These are phyloP conservation scores for Philypnodon macrostomus DNA, from an alignment of 2,797 vertebrate species.

Conservation along the genomic window DNA sequence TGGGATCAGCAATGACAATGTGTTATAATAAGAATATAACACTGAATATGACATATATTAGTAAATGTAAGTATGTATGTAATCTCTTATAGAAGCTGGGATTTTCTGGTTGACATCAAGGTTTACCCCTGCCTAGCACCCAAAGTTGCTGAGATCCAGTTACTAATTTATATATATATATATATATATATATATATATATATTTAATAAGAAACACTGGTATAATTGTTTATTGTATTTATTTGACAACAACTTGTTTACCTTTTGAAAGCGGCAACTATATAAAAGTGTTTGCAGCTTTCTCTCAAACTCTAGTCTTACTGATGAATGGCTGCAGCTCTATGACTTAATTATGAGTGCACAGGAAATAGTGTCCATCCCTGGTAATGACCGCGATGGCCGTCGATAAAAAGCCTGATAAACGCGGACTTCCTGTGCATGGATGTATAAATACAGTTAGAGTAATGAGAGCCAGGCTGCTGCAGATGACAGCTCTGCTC, in stretches of 20 bases:
- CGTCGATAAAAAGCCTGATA: slow-evolving; percentile 81
- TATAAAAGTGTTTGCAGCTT: slow-evolving; percentile 42
- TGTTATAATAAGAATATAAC: too few species aligned
- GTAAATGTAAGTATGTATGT: too few species aligned
- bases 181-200: too few species aligned
- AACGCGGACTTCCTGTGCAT: slow-evolving; percentile 70
- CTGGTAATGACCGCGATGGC: slow-evolving; percentile 67
- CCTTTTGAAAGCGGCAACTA: background rate
- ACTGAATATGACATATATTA: too few species aligned
- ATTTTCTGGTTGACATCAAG: too few species aligned
- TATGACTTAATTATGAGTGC: slow-evolving; percentile 73
- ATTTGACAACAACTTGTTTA: background rate
- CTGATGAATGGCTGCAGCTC: slow-evolving; percentile 60
- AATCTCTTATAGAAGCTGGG: too few species aligned
- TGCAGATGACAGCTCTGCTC: slow-evolving; percentile 70
- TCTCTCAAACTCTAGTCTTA: slow-evolving; percentile 59
- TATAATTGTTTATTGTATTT: too few species aligned
- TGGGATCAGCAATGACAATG: too few species aligned
- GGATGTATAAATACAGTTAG: slow-evolving; percentile 67
- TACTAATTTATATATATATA: too few species aligned
- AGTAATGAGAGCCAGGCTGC: slow-evolving; percentile 68
- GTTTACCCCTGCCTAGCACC: too few species aligned
- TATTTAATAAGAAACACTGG: too few species aligned
- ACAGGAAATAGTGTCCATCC: slow-evolving; percentile 76
- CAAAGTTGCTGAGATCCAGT: too few species aligned